Conservation (phyloP, 1,140 invertebrate genomes). For the Trigoniulus corallinus region DNA sequence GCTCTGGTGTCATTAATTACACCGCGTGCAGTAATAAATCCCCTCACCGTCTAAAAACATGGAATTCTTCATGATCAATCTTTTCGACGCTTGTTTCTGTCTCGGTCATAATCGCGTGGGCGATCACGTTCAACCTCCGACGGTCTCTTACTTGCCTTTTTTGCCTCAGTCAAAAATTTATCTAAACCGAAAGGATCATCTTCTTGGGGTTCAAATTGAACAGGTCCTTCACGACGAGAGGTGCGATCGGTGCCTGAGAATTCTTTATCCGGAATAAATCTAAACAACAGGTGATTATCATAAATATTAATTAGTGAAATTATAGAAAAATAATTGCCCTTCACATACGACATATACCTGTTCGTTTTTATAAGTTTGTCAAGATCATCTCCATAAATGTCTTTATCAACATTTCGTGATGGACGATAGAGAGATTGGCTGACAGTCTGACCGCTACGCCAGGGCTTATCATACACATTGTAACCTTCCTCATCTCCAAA, state of each 20-base stretch:
- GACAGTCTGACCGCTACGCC: constrained; percentile 63
- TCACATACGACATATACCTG: constrained; percentile 41
- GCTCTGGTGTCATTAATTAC: too few species aligned
- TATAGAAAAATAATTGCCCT: background rate
- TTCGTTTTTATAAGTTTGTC: constrained; percentile 75
- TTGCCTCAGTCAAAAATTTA: constrained; percentile 94
- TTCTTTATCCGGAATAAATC: constrained; percentile 92
- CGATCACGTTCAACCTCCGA: constrained; percentile 24
- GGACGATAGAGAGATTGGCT: constrained; percentile 86
- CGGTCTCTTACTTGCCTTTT: constrained; percentile 45
- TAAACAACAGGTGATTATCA: constrained; percentile 21
- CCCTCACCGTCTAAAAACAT: background rate
- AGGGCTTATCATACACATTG: constrained; percentile 93
- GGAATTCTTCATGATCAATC: constrained; percentile 5
- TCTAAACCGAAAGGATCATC: constrained; percentile 95
- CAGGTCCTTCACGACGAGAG: constrained; percentile 64
- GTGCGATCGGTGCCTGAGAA: constrained; percentile 75
- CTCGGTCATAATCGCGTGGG: constrained; percentile 6
- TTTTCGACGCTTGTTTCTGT: constrained; percentile 1
- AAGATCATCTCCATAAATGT: constrained; percentile 76
- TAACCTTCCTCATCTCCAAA: constrained; percentile 97
- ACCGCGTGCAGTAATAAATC: background rate
- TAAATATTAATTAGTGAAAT: background rate
- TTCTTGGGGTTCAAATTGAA: constrained; percentile 85
- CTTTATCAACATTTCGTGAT: constrained; percentile 69